Evolutionary conservation across 2,888 invertebrate species (phyloP).

Genomic region (Cosmia trapezina): DNA sequence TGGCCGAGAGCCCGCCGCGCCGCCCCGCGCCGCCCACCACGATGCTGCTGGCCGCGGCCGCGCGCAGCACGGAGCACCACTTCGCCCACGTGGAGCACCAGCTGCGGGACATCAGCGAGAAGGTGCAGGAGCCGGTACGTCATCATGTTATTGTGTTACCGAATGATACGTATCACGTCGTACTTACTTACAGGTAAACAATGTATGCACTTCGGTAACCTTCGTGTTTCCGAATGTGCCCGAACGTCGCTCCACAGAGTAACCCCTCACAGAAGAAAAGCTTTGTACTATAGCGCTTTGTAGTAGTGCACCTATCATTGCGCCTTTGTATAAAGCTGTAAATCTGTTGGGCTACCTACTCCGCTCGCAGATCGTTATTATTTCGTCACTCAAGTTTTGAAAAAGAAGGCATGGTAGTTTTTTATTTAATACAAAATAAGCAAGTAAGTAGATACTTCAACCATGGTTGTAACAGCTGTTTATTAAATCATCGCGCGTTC

Average conservation of each 20-base stretch:
- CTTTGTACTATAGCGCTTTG: neutral
- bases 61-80: slow-evolving; percentile 96
- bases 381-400: no score
- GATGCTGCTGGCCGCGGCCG: slow-evolving; percentile 90
- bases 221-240: neutral
- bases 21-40: slow-evolving; percentile 67
- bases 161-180: neutral
- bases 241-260: neutral
- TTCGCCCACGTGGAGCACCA: slow-evolving; percentile 94
- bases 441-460: no score
- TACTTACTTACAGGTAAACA: neutral
- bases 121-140: slow-evolving; percentile 88
- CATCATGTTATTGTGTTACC: no score
- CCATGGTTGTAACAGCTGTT: no score
- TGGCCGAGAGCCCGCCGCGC: slow-evolving; percentile 91
- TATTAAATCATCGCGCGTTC: no score
- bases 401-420: no score
- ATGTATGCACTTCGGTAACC: neutral
- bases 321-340: neutral
- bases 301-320: neutral
- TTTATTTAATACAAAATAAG: neutral
- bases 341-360: no score
- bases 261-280: neutral
- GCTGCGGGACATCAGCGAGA: slow-evolving; percentile 92
- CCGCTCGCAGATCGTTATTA: no score